Evolutionary conservation across 2,797 vertebrate genomes (phyloP).

Genomic region (Neostethus bicornis): DNA sequence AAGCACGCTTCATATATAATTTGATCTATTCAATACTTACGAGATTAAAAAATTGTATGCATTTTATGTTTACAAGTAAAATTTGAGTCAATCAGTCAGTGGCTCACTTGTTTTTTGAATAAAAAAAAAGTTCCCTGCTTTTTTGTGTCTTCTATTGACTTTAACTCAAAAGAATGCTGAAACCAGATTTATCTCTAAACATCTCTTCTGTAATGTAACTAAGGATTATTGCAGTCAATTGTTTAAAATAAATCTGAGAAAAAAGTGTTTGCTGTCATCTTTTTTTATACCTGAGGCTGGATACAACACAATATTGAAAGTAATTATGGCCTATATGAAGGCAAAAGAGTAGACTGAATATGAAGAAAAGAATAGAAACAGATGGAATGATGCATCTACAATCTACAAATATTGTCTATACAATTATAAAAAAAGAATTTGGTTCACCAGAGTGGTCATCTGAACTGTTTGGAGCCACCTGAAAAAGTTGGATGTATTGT

Average conservation of each 20-base stretch:
- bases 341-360: background rate
- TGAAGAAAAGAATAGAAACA: background rate
- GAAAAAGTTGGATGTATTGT: no score
- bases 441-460: no score
- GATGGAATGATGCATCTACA: background rate
- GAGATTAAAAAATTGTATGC: constrained; percentile 3
- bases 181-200: constrained; percentile 67
- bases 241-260: constrained; percentile 74
- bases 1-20: constrained; percentile 34
- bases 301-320: background rate
- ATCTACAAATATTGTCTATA: no score
- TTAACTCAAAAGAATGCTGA: constrained; percentile 36
- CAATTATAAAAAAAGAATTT: no score
- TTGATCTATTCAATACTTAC: constrained; percentile 25
- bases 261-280: constrained; percentile 26
- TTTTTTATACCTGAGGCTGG: constrained; percentile 15
- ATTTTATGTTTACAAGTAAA: constrained; percentile 45
- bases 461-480: no score
- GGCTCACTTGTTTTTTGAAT: constrained; percentile 27
- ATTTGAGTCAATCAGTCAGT: constrained; percentile 34
- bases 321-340: background rate
- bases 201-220: constrained; percentile 19
- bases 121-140: constrained; percentile 51
- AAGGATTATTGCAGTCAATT: constrained; percentile 44
- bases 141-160: constrained; percentile 47